Conservation (phyloP, 2,888 invertebrate genomes). For the Mythimna loreyi region DNA sequence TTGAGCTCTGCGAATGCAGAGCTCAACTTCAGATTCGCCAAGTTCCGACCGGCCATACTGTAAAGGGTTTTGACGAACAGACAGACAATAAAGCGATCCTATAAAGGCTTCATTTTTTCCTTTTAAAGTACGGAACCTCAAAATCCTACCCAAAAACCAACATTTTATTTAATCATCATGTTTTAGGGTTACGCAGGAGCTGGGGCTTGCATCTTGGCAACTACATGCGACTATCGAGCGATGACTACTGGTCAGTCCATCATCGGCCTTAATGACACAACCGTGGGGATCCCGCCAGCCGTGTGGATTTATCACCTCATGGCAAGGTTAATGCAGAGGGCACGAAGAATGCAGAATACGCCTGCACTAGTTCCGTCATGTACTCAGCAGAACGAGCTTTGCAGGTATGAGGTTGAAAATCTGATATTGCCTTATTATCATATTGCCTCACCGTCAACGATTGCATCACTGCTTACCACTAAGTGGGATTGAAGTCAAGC, state of each 20-base stretch:
- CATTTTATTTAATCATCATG: background rate
- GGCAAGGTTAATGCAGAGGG: constrained; percentile 90
- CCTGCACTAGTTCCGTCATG: constrained; percentile 92
- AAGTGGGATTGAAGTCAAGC: too few relatives aligned
- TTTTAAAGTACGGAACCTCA: too few relatives aligned
- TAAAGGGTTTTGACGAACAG: too few relatives aligned
- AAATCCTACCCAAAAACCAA: too few relatives aligned
- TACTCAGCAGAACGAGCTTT: constrained; percentile 93
- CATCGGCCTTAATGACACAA: constrained; percentile 95
- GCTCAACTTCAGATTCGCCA: too few relatives aligned
- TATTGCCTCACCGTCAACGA: too few relatives aligned
- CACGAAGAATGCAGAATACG: constrained; percentile 92
- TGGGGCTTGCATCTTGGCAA: constrained; percentile 92
- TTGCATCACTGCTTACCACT: too few relatives aligned
- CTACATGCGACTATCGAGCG: constrained; percentile 93
- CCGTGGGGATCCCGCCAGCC: constrained; percentile 93
- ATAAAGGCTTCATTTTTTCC: too few relatives aligned
- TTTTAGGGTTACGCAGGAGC: constrained; percentile 82
- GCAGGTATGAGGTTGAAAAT: constrained; percentile 72
- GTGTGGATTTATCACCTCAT: constrained; percentile 91
- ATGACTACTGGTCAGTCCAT: constrained; percentile 84
- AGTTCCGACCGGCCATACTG: too few relatives aligned
- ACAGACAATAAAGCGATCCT: too few relatives aligned
- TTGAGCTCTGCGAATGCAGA: too few relatives aligned
- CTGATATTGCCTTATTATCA: too few relatives aligned